These are phyloP conservation scores for Nixonia krombeini DNA, from an alignment of 1,140 invertebrate species.

Conservation along the genomic window DNA sequence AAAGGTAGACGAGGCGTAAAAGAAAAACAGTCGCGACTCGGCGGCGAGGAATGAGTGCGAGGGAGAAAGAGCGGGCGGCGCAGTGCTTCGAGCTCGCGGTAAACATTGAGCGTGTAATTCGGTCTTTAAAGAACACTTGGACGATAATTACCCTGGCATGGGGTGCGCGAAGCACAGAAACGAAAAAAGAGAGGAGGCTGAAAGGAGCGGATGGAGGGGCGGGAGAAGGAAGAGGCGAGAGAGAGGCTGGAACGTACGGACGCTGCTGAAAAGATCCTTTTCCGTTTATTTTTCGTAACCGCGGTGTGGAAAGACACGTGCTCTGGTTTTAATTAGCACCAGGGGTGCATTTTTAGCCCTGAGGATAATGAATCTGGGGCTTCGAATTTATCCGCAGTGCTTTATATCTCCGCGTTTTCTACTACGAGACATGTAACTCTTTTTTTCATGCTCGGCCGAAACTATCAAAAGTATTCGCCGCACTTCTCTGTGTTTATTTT, in stretches of 20 bases:
- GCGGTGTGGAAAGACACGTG: constrained; percentile 57
- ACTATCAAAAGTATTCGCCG: constrained; percentile 26
- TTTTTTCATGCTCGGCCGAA: constrained; percentile 28
- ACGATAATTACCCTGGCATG: constrained; percentile 65
- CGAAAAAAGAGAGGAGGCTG: constrained; percentile 13
- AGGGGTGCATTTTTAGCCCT: constrained; percentile 33
- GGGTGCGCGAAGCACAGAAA: constrained; percentile 50
- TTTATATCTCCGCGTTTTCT: constrained; percentile 11
- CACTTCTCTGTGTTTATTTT: constrained; percentile 12
- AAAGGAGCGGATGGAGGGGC: constrained; percentile 8
- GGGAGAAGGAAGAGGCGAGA: constrained; percentile 4
- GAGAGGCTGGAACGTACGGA: constrained; percentile 18
- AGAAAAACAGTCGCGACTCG: constrained; percentile 49
- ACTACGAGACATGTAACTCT: constrained; percentile 37
- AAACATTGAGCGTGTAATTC: constrained; percentile 71
- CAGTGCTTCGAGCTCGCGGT: constrained; percentile 54
- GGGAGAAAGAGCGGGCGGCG: constrained; percentile 23
- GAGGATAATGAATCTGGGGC: constrained; percentile 49
- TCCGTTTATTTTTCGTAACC: constrained; percentile 61
- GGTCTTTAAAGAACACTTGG: constrained; percentile 71
- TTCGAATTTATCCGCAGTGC: constrained; percentile 51
- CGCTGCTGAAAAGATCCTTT: constrained; percentile 60
- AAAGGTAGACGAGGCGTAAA: constrained; percentile 54
- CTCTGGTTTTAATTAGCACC: constrained; percentile 59
- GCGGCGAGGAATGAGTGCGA: constrained; percentile 32